Base-by-base conservation (phyloP, 2,888 invertebrate genomes). In the Uloborus plumipes region DNA sequence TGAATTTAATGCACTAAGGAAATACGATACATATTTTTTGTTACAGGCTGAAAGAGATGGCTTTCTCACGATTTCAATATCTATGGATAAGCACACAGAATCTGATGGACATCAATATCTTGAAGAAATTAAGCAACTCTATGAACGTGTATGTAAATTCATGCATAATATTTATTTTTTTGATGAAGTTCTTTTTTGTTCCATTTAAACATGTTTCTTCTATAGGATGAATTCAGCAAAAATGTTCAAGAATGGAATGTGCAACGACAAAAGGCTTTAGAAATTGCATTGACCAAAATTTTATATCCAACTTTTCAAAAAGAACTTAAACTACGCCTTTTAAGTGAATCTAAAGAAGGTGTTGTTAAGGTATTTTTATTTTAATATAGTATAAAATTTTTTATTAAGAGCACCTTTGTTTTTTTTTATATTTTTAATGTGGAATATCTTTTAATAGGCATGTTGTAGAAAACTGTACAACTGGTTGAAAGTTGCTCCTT, bases 191-290 rank as follows among this genome's bases (percentile, higher is more conserved):
- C 61, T 14, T 47, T 31, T 7, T 22, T 55, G 66, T 26, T 9
- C 22, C 7, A 22, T 20, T n/a, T 31, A n/a, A 18, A 22, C 62
- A 18, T n/a, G 16, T 53, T 20, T 69, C 58, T 22, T 20, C 18
- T 84, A 2, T 74, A 85, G 92, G 98, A 98, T 89, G 98, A 98
- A 89, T 98, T 97, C 89, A 96, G 96, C 86, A 95, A 95, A 86
- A 93, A 94, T 85, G 96, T 96, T 0, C 94, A 97, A 88, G 96
- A 97, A 86, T 99, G 99, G 99, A 99, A 99, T 90, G 92, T 93
- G 1, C 88, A 98, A 69, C 91, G 99, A 58, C 93, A 93, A 1
- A 94, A 95, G 87, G 95, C 97, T 74, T 94, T 99, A 0, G 94
- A 95, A 87, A 91, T 95, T 84, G 97, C 98, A 0, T 91, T 98